Evolutionary conservation across 2,797 vertebrate species (phyloP).

Genomic region (Sebastiscus albofasciatus): DNA sequence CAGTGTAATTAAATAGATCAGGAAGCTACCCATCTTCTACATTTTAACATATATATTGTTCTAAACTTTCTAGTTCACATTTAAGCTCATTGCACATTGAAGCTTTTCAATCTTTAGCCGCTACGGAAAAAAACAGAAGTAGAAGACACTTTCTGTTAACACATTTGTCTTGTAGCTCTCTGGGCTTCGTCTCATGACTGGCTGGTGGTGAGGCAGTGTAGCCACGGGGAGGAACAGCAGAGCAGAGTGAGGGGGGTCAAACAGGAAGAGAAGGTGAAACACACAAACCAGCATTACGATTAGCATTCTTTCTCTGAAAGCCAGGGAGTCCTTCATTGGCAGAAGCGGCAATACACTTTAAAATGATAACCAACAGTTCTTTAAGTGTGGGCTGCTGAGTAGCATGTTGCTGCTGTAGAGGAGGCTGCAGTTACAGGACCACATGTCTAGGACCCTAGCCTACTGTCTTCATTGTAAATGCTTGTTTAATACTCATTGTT

Average conservation of each 20-base stretch:
- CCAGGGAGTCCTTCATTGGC: slow-evolving; percentile 1
- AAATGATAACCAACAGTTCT: slow-evolving; percentile 15
- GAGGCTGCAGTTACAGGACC: no score
- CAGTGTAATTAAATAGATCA: slow-evolving; percentile 23
- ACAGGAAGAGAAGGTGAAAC: slow-evolving; percentile 42
- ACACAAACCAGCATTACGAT: slow-evolving; percentile 3
- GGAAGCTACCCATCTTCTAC: slow-evolving; percentile 41
- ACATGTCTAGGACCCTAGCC: no score
- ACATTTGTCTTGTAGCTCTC: slow-evolving; percentile 27
- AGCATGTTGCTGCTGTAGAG: no score
- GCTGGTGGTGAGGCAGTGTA: slow-evolving; percentile 22
- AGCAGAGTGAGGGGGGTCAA: slow-evolving; percentile 13
- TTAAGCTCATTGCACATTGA: slow-evolving; percentile 20
- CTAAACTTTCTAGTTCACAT: slow-evolving; percentile 14
- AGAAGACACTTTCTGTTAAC: slow-evolving; percentile 27
- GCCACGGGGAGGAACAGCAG: slow-evolving; percentile 39
- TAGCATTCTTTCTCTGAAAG: slow-evolving; percentile 27
- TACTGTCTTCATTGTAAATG: no score
- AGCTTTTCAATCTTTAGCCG: slow-evolving; percentile 17
- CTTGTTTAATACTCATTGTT: no score
- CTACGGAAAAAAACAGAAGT: slow-evolving; percentile 14
- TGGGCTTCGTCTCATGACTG: slow-evolving; percentile 45
- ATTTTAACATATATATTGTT: slow-evolving; percentile 4
- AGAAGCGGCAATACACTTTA: slow-evolving; percentile 14
- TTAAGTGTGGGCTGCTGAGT: not conserved